Evolutionary conservation across 2,888 invertebrate genomes (phyloP).

Genomic region (Spialia ferax): DNA sequence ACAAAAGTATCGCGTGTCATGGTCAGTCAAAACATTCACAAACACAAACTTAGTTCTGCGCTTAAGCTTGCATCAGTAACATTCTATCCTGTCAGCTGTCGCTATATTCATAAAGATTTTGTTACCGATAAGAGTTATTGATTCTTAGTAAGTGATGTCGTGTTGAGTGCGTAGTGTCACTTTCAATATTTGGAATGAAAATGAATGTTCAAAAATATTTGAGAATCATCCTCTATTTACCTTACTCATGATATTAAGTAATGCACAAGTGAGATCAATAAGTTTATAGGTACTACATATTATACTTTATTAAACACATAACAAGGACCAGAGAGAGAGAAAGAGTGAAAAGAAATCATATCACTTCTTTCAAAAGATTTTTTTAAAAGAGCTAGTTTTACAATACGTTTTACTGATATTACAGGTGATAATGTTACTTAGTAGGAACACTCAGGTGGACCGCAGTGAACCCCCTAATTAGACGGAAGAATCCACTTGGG

Average conservation of each 20-base stretch:
- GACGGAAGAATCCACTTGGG: too few relatives aligned
- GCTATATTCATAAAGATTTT: background rate
- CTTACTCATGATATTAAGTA: background rate
- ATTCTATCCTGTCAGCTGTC: background rate
- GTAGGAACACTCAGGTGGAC: too few relatives aligned
- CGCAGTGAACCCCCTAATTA: too few relatives aligned
- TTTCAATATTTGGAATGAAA: constrained; percentile 44
- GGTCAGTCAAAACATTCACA: background rate
- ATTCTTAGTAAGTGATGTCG: constrained; percentile 31
- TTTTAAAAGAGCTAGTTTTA: too few relatives aligned
- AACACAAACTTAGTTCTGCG: too few relatives aligned
- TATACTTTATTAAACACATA: too few relatives aligned
- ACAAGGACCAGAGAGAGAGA: too few relatives aligned
- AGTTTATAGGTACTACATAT: too few relatives aligned
- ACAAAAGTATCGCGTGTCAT: constrained; percentile 22
- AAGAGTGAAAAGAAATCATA: too few relatives aligned
- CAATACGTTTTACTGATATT: too few relatives aligned
- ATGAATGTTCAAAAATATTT: constrained; percentile 25
- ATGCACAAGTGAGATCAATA: background rate
- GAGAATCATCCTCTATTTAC: constrained; percentile 3
- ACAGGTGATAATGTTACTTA: too few relatives aligned
- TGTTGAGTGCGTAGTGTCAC: constrained; percentile 42
- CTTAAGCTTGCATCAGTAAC: background rate
- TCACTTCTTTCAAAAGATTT: too few relatives aligned
- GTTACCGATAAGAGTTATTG: background rate